phyloP scores from a whole-genome alignment of 2,797 vertebrate genomes.

The Okamejei kenojei region DNA sequence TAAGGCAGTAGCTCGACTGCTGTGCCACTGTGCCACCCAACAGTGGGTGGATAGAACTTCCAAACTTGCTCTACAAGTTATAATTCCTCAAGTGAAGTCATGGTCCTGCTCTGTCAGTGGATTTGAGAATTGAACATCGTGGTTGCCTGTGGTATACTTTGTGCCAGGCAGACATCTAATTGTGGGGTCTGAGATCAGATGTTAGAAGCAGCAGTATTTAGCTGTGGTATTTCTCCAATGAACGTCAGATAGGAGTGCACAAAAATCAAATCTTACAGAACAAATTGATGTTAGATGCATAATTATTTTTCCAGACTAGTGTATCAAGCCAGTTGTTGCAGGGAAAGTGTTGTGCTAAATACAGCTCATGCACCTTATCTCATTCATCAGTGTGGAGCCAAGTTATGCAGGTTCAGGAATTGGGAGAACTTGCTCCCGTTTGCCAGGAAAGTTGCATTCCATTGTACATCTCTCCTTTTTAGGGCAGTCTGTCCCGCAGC shows the following conservation, averaged over 20 bases:
- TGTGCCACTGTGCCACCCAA: no score
- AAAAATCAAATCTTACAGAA: no score
- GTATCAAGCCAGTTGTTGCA: neutral
- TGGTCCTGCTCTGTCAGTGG: neutral
- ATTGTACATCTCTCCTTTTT: neutral
- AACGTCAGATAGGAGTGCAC: neutral
- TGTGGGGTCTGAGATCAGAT: neutral
- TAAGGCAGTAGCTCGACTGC: no score
- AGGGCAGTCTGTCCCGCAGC: neutral
- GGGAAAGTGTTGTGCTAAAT: neutral
- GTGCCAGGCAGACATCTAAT: neutral
- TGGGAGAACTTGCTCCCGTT: neutral
- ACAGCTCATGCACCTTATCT: neutral
- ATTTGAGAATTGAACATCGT: neutral
- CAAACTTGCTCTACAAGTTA: no score
- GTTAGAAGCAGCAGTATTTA: no score
- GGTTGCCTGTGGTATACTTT: neutral
- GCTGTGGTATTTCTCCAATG: neutral
- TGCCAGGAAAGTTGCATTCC: constrained; percentile 16
- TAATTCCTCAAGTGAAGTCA: neutral
- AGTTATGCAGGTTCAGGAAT: constrained; percentile 13
- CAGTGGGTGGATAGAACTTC: no score
- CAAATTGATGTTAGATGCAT: neutral
- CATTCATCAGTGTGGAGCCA: neutral
- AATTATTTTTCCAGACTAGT: neutral